Base-by-base conservation (phyloP, 1,140 invertebrate species). In the Drosophila tristis region DNA sequence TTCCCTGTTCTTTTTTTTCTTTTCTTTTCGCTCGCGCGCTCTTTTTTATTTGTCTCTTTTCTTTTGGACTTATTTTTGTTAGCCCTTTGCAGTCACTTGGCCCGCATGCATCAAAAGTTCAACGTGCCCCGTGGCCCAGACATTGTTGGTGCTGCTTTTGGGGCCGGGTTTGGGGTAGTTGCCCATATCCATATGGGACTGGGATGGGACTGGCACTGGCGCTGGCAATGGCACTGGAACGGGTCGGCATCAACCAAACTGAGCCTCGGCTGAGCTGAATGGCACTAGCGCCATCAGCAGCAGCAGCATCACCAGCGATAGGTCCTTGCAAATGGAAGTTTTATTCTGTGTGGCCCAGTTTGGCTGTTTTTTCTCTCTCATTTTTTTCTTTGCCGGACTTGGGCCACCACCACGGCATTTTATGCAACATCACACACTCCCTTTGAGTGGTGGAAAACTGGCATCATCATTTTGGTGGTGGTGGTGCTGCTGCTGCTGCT, bases 91-190 rank as follows among this genome's bases (percentile, higher is more conserved):
- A 85, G 51, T 80, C 74, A 86, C 68, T 86, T 73, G 78, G 65
- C 48, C 65, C 48, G 71, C 78, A 87, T 82, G 66, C 84, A 87
- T 79, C 71, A 89, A 87, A 78, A 82, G 82, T 87, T 89, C 78
- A 87, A 79, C 75, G 74, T 75, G 78, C 81, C 67, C 65, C 45
- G 49, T 65, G 71, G 70, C 49, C 55, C 74, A 75, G 82, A 72
- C 78, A 81, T 87, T 87, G 70, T 74, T 45, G 59, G 54, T 26
- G 35, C 25, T 25, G 48, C 53, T 51, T 56, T 72, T 62, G 60
- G 42, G 29, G 31, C n/a, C 13, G 16, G 29, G 51, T 54, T 45
- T 55, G 35, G 26, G 25, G 16, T 50, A 29, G 42, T 31, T 49
- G n/a, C 51, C 29, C 29, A 31, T 8, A 35, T 11, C 66, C 66